Base-by-base conservation (phyloP, 2,888 invertebrate genomes). In the Andrena dorsata region DNA sequence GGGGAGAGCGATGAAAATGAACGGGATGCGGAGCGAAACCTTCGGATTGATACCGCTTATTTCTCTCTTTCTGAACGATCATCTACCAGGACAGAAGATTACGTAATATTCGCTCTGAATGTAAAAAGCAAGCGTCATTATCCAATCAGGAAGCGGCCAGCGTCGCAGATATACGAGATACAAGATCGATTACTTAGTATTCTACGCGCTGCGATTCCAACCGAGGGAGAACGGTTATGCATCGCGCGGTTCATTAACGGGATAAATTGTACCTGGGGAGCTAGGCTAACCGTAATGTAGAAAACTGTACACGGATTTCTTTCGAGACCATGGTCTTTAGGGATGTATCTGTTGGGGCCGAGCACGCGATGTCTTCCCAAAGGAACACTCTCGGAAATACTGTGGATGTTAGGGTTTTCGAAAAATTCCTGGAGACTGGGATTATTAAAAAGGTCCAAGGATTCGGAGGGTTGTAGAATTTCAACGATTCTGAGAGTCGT, bases 111-210 rank as follows among this genome's bases (percentile, higher is more conserved):
- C 64, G 60, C 30, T 69, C 63, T 47, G 13, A 2, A 20, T 16
- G 30, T 23, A 64, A 66, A 60, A 61, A 61, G 2, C 4, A 60
- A 65, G 30, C 41, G 61, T 78, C 65, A 49, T 74, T 70, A 70
- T 60, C 41, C 58, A 32, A 70, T 70, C 66, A 47, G 78, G 53
- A 70, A 81, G 61, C 35, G 58, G 74, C 23, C 65, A 58, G 32
- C 53, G 32, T 41, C 51, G 30, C 23, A 28, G 58, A 65, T 58
- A 51, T 35, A 41, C 41, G 58, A 30, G 41, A n/a, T 51, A 35
- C 70, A 76, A 70, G 70, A 26, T 47, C 60, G 65, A 70, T 73
- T 65, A 65, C 56, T 80, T 70, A 76, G 51, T 70, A 71, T 80
- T 53, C 70, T 51, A 41, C 6, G 58, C 56, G 41, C 3, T 26